Conservation (phyloP, 2,888 invertebrate genomes). For the Cerastis leucographa region DNA sequence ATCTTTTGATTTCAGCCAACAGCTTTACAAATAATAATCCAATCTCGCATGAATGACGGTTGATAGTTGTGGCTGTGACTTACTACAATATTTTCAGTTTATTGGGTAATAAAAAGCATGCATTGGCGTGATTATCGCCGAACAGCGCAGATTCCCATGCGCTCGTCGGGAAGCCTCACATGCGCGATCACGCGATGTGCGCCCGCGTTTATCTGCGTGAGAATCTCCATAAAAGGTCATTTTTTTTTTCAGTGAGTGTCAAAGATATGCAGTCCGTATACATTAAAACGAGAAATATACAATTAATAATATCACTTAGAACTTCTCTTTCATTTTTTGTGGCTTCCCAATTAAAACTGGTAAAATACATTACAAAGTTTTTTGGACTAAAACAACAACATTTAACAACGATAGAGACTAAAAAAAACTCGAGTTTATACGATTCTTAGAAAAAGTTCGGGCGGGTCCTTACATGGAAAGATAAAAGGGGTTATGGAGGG, state of each 20-base stretch:
- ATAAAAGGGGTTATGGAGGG: slow-evolving; percentile 57
- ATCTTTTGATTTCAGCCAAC: slow-evolving; percentile 26
- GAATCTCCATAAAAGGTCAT: slow-evolving; percentile 67
- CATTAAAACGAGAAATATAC: slow-evolving; percentile 26
- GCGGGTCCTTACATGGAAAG: slow-evolving; percentile 32
- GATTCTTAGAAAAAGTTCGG: slow-evolving; percentile 55
- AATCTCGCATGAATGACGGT: slow-evolving; percentile 1
- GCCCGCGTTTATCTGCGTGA: slow-evolving; percentile 74
- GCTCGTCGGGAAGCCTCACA: slow-evolving; percentile 78
- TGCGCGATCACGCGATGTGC: slow-evolving; percentile 78
- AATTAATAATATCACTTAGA: slow-evolving; percentile 26
- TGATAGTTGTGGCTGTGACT: slow-evolving; percentile 11
- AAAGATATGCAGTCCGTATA: not conserved
- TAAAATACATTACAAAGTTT: slow-evolving; percentile 21
- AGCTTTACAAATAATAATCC: slow-evolving; percentile 9
- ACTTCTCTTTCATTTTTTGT: slow-evolving; percentile 20
- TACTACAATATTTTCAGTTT: slow-evolving; percentile 23
- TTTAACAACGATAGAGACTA: slow-evolving; percentile 17
- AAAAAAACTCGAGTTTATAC: slow-evolving; percentile 24
- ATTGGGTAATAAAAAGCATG: slow-evolving; percentile 39
- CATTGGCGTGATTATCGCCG: slow-evolving; percentile 57
- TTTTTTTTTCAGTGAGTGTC: slow-evolving; percentile 34
- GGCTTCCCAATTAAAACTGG: slow-evolving; percentile 39
- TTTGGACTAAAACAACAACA: slow-evolving; percentile 21
- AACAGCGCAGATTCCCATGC: slow-evolving; percentile 78